Conservation (phyloP, 2,888 invertebrate genomes). For the Spilosoma lubricipeda region DNA sequence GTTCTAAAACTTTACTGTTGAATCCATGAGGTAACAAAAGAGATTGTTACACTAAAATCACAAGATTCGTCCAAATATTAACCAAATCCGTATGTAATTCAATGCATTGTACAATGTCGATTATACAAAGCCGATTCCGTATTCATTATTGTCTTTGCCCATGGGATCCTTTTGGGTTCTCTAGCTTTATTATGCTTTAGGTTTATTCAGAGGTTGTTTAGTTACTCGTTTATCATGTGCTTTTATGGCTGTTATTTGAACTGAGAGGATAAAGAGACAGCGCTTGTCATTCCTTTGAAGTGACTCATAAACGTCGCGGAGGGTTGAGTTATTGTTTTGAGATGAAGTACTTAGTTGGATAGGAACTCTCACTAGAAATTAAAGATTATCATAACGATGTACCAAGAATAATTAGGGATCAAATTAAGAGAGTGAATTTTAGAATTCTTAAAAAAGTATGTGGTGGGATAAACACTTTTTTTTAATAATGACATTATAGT, state of each 20-base stretch:
- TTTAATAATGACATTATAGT: too few relatives aligned
- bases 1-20: too few relatives aligned
- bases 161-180: conserved; percentile 23
- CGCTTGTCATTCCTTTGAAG: conserved; percentile 12
- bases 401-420: background rate
- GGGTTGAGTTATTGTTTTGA: conserved; percentile 1
- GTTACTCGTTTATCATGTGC: conserved; percentile 21
- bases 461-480: too few relatives aligned
- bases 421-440: background rate
- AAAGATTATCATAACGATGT: background rate
- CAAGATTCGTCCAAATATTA: background rate
- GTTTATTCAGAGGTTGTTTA: conserved; percentile 24
- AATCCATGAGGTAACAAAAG: too few relatives aligned
- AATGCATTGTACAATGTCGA: background rate
- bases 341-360: background rate
- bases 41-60: background rate
- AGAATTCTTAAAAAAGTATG: background rate
- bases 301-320: conserved; percentile 14
- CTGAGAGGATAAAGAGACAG: conserved; percentile 15
- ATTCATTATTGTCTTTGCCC: conserved; percentile 20
- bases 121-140: conserved; percentile 14
- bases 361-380: background rate
- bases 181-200: conserved; percentile 22
- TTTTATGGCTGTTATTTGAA: conserved; percentile 18
- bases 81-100: too few relatives aligned